Evolutionary conservation across 2,113 vertebrate genomes (phyloP).

Genomic region (Caranx ignobilis): DNA sequence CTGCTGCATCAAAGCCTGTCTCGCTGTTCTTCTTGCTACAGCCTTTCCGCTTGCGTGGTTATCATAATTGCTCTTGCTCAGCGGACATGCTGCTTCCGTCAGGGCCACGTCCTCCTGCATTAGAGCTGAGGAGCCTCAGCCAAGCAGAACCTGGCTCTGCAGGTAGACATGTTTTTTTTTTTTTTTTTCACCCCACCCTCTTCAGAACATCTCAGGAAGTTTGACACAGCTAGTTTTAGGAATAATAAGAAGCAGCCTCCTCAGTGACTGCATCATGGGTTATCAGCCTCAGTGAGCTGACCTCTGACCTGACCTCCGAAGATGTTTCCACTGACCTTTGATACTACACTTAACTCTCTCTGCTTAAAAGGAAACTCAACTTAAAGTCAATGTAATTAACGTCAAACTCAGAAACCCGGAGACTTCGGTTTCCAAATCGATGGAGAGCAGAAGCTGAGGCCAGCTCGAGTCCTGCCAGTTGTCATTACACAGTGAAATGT

Average conservation of each 20-base stretch:
- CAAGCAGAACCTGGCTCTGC: slow-evolving; percentile 47
- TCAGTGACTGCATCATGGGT: slow-evolving; percentile 8
- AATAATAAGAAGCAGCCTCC: not conserved
- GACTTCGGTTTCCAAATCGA: not conserved
- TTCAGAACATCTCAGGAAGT: slow-evolving; percentile 26
- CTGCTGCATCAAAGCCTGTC: slow-evolving; percentile 68
- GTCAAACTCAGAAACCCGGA: not conserved
- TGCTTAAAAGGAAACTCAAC: not conserved
- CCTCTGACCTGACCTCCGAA: not conserved
- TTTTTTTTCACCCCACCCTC: not conserved
- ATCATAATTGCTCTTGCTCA: slow-evolving; percentile 79
- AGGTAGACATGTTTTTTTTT: slow-evolving; percentile 34
- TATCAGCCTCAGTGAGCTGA: not conserved
- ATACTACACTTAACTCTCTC: not conserved
- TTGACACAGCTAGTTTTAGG: slow-evolving; percentile 10
- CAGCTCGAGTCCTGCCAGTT: not conserved
- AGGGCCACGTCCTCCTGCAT: slow-evolving; percentile 64
- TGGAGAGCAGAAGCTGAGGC: not conserved
- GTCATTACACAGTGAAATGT: not conserved
- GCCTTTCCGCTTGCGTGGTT: slow-evolving; percentile 77
- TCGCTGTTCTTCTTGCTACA: slow-evolving; percentile 55
- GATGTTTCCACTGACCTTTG: slow-evolving; percentile 11
- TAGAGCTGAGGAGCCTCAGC: slow-evolving; percentile 64
- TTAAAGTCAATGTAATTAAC: not conserved
- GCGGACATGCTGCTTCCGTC: slow-evolving; percentile 78